Percentiles rank a stretch among this genome's conserved stretches.
Evolutionary conservation across 2,113 vertebrate species (phyloP).

Genomic region (Ciconia boyciana): DNA sequence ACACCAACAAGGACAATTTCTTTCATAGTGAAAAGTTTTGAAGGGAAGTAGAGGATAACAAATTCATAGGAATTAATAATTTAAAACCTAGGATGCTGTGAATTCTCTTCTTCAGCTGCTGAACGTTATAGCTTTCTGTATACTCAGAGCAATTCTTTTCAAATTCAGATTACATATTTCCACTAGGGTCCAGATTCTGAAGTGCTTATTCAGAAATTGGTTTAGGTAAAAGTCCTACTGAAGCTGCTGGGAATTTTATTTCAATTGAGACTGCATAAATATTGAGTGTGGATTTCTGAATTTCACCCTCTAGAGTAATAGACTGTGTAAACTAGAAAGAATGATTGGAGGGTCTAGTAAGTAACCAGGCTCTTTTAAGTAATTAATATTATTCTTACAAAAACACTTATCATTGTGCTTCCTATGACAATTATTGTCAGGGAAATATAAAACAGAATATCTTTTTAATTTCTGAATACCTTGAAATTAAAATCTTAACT

Average conservation of each 20-base stretch:
- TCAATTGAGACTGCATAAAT: constrained; percentile 7
- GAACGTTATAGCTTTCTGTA: neutral
- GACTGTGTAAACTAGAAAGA: constrained; percentile 4
- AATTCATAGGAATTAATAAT: constrained; percentile 49
- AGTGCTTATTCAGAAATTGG: constrained; percentile 30
- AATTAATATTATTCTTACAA: constrained; percentile 45
- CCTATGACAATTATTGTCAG: neutral
- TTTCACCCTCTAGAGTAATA: neutral
- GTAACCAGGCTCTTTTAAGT: neutral
- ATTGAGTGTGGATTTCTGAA: neutral
- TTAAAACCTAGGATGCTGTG: constrained; percentile 6
- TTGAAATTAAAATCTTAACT: constrained; percentile 54
- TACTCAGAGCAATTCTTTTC: constrained; percentile 31
- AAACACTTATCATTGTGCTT: constrained; percentile 2
- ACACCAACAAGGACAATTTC: neutral
- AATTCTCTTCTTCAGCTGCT: constrained; percentile 8
- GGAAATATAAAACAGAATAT: constrained; percentile 9
- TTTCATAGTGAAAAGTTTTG: constrained; percentile 5
- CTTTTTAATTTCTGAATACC: constrained; percentile 18
- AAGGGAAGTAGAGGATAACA: constrained; percentile 40
- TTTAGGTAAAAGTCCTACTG: constrained; percentile 36
- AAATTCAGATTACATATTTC: constrained; percentile 54
- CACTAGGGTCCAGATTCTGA: constrained; percentile 35
- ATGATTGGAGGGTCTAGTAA: neutral
- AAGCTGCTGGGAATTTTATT: constrained; percentile 21